phyloP scores from a whole-genome alignment of 2,888 invertebrate species.

The Agrotis puta region DNA sequence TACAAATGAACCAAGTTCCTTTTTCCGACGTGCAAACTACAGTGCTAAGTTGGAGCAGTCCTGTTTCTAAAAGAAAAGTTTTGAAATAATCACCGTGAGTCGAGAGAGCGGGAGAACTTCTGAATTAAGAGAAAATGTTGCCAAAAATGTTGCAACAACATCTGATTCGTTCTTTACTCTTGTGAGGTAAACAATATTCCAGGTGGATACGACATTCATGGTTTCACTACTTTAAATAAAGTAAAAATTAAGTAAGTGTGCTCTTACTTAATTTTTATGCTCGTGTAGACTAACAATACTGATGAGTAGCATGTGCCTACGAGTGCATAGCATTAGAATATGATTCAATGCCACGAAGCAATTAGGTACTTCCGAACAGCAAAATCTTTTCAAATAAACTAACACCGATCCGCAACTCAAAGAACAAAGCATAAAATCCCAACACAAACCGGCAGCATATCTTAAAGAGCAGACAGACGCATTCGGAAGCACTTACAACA shows the following conservation, averaged over 20 bases:
- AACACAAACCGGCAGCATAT: neutral
- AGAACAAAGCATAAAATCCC: slow-evolving; percentile 4
- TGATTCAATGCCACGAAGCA: neutral
- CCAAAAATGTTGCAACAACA: slow-evolving; percentile 75
- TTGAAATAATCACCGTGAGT: slow-evolving; percentile 70
- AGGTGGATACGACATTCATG: slow-evolving; percentile 19
- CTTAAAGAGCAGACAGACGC: slow-evolving; percentile 30
- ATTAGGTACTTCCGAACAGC: neutral
- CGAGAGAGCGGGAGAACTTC: slow-evolving; percentile 73
- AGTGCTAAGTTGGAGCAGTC: slow-evolving; percentile 56
- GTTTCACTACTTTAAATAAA: slow-evolving; percentile 21
- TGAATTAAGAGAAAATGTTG: slow-evolving; percentile 77
- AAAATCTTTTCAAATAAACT: neutral
- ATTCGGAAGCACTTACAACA: slow-evolving; percentile 46
- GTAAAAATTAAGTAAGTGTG: neutral
- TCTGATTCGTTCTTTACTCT: slow-evolving; percentile 58
- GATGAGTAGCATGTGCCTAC: neutral
- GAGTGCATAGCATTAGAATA: neutral
- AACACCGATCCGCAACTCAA: neutral
- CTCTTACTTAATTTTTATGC: neutral
- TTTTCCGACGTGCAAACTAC: slow-evolving; percentile 69
- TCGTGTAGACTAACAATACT: neutral
- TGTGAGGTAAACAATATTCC: slow-evolving; percentile 27
- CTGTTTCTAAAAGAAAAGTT: slow-evolving; percentile 70
- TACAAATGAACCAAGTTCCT: slow-evolving; percentile 49